These are phyloP conservation scores for Trachurus trachurus DNA, from an alignment of 2,797 vertebrate genomes.

Conservation along the genomic window DNA sequence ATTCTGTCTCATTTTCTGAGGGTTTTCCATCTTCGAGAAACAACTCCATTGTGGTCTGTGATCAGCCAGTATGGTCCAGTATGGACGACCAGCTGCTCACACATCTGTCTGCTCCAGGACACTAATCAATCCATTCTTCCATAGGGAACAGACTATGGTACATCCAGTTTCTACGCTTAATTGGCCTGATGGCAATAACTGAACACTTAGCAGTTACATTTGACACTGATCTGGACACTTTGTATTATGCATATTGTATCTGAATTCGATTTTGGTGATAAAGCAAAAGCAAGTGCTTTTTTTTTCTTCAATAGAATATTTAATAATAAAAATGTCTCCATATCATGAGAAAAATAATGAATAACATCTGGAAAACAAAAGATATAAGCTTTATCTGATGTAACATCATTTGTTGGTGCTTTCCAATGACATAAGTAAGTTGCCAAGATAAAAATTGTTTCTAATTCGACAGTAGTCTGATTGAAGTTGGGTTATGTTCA, in stretches of 20 bases:
- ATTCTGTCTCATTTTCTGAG: not conserved
- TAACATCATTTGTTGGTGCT: not conserved
- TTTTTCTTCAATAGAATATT: too few species aligned
- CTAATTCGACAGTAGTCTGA: too few species aligned
- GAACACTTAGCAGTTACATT: not conserved
- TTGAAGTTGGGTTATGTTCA: not conserved
- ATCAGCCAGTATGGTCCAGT: not conserved
- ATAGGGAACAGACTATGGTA: not conserved
- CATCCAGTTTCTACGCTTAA: not conserved
- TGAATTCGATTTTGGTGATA: too few species aligned
- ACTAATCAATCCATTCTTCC: not conserved
- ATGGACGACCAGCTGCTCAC: slow-evolving; percentile 26
- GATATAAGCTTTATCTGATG: too few species aligned
- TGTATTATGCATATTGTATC: too few species aligned
- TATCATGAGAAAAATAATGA: too few species aligned
- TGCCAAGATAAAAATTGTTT: too few species aligned
- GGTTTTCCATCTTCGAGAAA: not conserved
- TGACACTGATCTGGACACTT: too few species aligned
- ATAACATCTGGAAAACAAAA: too few species aligned
- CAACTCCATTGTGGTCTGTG: not conserved
- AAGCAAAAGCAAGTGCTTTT: too few species aligned
- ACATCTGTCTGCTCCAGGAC: slow-evolving; percentile 12
- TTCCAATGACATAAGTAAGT: not conserved
- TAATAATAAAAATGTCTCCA: too few species aligned
- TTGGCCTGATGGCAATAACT: not conserved